These are phyloP conservation scores for Hiodon alosoides DNA, from an alignment of 2,113 vertebrate species.

Conservation along the genomic window DNA sequence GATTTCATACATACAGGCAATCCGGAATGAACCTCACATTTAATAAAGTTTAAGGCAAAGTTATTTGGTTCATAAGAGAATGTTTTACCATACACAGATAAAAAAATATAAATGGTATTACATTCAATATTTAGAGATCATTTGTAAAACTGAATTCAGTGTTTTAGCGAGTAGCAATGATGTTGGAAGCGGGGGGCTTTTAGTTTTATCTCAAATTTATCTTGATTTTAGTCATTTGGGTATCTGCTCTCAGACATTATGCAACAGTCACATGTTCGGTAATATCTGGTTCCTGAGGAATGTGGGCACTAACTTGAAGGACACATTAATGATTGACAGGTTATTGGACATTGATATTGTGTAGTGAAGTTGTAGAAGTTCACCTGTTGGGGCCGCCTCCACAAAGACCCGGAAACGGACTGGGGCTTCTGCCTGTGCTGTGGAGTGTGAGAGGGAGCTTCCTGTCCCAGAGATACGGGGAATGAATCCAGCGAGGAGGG, in stretches of 20 bases:
- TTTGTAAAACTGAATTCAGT: no score
- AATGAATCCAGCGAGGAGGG: not conserved
- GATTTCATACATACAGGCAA: not conserved
- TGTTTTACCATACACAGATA: no score
- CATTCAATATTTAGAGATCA: no score
- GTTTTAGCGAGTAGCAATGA: no score
- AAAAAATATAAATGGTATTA: no score
- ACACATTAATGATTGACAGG: not conserved
- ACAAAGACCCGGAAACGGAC: constrained; percentile 32
- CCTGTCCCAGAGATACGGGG: not conserved
- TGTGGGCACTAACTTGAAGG: not conserved
- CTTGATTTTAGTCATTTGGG: no score
- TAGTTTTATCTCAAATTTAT: no score
- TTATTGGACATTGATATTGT: not conserved
- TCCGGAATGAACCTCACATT: not conserved
- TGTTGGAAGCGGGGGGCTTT: no score
- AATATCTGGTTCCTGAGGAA: not conserved
- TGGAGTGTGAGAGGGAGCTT: not conserved
- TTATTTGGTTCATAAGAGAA: not conserved
- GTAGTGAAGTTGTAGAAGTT: not conserved
- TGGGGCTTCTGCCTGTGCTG: constrained; percentile 22
- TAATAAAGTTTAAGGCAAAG: not conserved
- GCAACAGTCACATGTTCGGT: no score
- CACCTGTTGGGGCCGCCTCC: constrained; percentile 53
- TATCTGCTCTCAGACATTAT: no score